Base-by-base conservation (phyloP, 2,113 vertebrate species). In the Elanus axillaris region DNA sequence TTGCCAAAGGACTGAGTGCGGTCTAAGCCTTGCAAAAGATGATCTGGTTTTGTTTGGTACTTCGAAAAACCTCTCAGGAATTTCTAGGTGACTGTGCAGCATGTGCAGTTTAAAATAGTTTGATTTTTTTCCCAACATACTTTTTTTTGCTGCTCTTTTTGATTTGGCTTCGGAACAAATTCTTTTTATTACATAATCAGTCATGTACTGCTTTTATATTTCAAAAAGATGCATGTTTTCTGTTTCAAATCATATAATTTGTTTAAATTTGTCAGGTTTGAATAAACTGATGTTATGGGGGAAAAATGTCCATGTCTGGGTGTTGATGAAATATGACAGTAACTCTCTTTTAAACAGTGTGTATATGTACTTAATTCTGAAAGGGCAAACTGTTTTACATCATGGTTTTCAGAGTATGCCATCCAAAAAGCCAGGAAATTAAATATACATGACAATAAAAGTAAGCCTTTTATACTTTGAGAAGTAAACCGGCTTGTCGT, bases 151-250 rank as follows among this genome's bases (percentile, higher is more conserved):
- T 96, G 66, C 40, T 98, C 9, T 95, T 97, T 92, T 96, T 85
- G 15, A 38, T 97, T 98, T 97, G 90, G 32, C 90, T 98, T 97
- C 48, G 90, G 93, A 90, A 90, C 60, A 86, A 95, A 90, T 95
- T 74, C 4, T 92, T 94, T 89, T 96, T 90, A 86, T 96, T 96
- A 93, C 85, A 86, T 96, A 94, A 96, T 86, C 80, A 72, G 74
- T 94, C 90, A 94, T 69, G 59, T 76, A 68, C 79, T 95, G 92
- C 90, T 97, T 98, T 98, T 96, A 34, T 96, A 63, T 94, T 97
- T 97, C 77, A 68, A 73, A 86, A 92, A 82, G 15, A 53, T 72
- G 77, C 62, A 40, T 82, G 17, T 73, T 90, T 96, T 90, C 18
- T 88, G 55, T 93, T 94, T 82, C 47, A 79, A 73, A 27, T 84